Conservation (phyloP, 2,797 vertebrate genomes). For the Gallinago nigripennis region DNA sequence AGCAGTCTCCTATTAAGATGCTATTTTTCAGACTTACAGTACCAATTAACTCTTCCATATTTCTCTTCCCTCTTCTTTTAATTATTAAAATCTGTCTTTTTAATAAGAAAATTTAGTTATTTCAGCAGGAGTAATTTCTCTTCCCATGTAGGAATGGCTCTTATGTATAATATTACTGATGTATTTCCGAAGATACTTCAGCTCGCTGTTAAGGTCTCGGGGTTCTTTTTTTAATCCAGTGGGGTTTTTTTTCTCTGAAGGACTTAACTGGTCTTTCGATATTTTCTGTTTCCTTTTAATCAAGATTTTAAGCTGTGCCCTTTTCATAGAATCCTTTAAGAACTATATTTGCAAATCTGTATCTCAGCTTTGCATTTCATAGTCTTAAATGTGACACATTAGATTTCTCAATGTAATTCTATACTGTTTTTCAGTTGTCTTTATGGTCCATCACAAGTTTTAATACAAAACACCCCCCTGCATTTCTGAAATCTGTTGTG, state of each 20-base stretch:
- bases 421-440: background rate
- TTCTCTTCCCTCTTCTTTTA: background rate
- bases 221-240: background rate
- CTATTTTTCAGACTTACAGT: conserved; percentile 21
- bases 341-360: background rate
- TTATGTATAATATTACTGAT: background rate
- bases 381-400: background rate
- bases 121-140: background rate
- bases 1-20: background rate
- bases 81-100: background rate
- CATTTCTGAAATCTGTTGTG: background rate
- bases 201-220: background rate
- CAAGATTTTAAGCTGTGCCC: background rate
- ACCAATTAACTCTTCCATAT: background rate
- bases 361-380: background rate
- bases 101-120: background rate
- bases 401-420: background rate
- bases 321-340: background rate
- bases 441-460: background rate
- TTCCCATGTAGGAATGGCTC: background rate
- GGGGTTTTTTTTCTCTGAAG: background rate
- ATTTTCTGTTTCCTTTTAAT: background rate
- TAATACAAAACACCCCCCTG: background rate
- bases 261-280: background rate
- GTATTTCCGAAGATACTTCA: background rate